Evolutionary conservation across 2,888 invertebrate genomes (phyloP), one percentile per base, ranked within the genome.

Genomic region (Noctua fimbriata): DNA sequence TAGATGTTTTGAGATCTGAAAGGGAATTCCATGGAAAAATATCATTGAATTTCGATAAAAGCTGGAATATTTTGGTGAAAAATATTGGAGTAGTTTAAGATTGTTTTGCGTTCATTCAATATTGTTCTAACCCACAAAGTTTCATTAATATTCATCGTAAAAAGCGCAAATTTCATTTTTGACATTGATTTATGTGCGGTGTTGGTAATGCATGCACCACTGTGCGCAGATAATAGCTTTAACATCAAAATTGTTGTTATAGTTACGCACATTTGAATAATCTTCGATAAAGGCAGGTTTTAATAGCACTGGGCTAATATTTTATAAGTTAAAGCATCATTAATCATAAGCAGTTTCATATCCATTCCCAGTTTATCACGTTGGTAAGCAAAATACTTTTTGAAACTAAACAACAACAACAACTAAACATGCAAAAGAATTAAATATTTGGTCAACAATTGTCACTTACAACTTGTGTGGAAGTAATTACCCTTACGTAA

Each of bases 71-170:
- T 60, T 44, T 44, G n/a, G 4, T 44, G 2, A 18, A 49, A 72
- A 65, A 74, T 55, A n/a, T 74, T 44, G 32, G 24, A 63, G 18
- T 67, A 71, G 66, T 83, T 72, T 52, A 44, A 58, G 67, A 69
- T 44, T 65, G 14, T 55, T 76, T 24, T 83, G 44, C 18, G 49
- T 69, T 67, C 44, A 79, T 86, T 87, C 86, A 90, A 90, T 90
- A 92, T 92, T 90, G 88, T 89, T 84, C 81, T 84, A 86, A 89
- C 87, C 88, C 88, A 92, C 91, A 91, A 92, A 92, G 92, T 93
- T 93, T 93, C 93, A 95, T 95, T 95, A 94, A 95, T 95, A 95
- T 95, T 95, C 94, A 94, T 94, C 93, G 91, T 91, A 93, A 93
- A 94, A 92, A 91, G 91, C 91, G 91, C 91, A 92, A 92, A 94